Evolutionary conservation across 2,888 invertebrate species (phyloP).

Genomic region (Omphaloscelis lunosa): DNA sequence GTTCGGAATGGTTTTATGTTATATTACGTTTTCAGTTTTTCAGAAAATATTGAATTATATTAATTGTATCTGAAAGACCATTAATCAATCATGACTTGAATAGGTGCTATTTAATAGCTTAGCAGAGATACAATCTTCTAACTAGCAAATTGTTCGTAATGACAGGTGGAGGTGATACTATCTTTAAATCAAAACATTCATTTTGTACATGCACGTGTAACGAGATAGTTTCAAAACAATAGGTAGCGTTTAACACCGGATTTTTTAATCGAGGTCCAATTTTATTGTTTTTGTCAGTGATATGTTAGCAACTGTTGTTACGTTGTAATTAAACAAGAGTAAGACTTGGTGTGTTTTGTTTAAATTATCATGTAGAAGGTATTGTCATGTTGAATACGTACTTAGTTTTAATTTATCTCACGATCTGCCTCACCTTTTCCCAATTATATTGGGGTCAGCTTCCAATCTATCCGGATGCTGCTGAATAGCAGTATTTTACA

Average conservation of each 20-base stretch:
- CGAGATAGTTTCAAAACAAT: slow-evolving; percentile 38
- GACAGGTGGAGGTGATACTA: slow-evolving; percentile 17
- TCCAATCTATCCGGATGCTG: background rate
- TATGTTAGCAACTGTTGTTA: background rate
- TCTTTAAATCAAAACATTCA: slow-evolving; percentile 26
- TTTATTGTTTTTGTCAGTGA: background rate
- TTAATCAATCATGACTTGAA: slow-evolving; percentile 30
- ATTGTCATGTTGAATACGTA: background rate
- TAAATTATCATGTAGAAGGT: background rate
- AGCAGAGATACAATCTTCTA: slow-evolving; percentile 26
- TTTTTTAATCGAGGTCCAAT: background rate
- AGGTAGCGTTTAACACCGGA: background rate
- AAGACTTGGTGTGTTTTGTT: background rate
- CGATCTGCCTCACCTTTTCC: background rate
- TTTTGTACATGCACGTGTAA: slow-evolving; percentile 15
- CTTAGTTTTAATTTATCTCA: background rate
- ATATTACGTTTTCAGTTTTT: background rate
- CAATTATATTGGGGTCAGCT: background rate
- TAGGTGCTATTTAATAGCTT: slow-evolving; percentile 20
- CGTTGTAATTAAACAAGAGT: background rate
- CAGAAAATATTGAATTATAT: background rate
- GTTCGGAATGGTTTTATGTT: background rate
- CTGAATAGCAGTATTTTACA: too few relatives aligned
- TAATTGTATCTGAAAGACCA: background rate
- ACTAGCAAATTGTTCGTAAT: slow-evolving; percentile 17